A percentile compares a stretch with the other conserved stretches of the same genome.
phyloP scores from a whole-genome alignment of 2,113 vertebrate genomes.

The Dicerorhinus sumatrensis region DNA sequence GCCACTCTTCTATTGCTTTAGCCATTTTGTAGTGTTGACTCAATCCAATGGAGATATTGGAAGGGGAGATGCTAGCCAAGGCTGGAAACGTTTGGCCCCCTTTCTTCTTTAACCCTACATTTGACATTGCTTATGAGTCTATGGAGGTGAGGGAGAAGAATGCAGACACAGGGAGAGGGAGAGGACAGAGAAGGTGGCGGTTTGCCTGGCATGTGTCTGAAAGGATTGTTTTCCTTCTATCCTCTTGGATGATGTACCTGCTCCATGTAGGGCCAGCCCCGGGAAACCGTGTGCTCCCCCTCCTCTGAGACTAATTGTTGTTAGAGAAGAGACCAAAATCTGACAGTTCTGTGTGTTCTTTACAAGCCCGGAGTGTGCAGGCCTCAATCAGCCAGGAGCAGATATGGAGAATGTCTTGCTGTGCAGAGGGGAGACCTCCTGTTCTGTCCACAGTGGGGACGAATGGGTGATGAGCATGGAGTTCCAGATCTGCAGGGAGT shows the following conservation, averaged over 20 bases:
- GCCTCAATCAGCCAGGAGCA: fast-evolving
- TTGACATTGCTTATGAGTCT: not conserved
- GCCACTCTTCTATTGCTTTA: not conserved
- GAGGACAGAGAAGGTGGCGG: not conserved
- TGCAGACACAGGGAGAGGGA: fast-evolving
- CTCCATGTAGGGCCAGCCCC: too few species aligned
- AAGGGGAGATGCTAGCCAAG: not conserved
- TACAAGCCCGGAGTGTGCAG: not conserved
- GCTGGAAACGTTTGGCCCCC: not conserved
- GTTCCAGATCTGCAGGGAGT: not conserved
- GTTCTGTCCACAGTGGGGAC: fast-evolving
- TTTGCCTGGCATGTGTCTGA: not conserved
- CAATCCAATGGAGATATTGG: too few species aligned
- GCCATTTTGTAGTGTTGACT: not conserved
- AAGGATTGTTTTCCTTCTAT: not conserved
- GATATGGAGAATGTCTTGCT: fast-evolving
- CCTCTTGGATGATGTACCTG: not conserved
- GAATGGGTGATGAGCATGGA: fast-evolving
- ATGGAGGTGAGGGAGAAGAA: not conserved
- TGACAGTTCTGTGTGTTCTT: too few species aligned
- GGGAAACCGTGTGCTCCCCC: fast-evolving
- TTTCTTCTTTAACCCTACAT: not conserved
- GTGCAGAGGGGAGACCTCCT: too few species aligned
- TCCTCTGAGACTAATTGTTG: not conserved
- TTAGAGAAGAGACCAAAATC: not conserved